These are phyloP conservation scores for Clostera curtula DNA, from an alignment of 2,888 invertebrate species.

Conservation along the genomic window DNA sequence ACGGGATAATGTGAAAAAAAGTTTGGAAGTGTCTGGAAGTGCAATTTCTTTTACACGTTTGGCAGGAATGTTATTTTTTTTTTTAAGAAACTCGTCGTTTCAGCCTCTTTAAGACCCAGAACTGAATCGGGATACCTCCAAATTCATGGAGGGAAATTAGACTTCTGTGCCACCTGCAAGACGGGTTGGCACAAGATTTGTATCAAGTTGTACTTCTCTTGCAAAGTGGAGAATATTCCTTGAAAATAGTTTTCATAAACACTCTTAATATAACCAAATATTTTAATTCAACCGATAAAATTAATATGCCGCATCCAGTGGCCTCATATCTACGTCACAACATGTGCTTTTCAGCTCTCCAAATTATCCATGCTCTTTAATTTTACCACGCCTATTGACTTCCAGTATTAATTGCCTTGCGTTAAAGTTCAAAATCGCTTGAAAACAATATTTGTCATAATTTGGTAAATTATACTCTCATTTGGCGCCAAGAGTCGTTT, in stretches of 20 bases:
- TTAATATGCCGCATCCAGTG: slow-evolving; percentile 15
- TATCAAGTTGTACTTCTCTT: too few relatives aligned
- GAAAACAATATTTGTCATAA: background rate
- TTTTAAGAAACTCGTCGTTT: too few relatives aligned
- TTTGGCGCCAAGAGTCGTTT: slow-evolving; percentile 48
- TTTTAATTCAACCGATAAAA: background rate
- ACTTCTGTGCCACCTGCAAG: too few relatives aligned
- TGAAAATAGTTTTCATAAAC: background rate
- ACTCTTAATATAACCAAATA: background rate
- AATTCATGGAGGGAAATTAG: too few relatives aligned
- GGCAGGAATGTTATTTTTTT: background rate
- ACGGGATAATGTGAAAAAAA: slow-evolving; percentile 45
- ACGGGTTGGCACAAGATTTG: too few relatives aligned
- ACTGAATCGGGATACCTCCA: too few relatives aligned
- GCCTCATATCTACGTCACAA: slow-evolving; percentile 13
- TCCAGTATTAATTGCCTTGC: slow-evolving; percentile 3
- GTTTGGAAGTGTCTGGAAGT: background rate
- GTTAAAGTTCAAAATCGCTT: slow-evolving; percentile 9
- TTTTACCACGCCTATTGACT: background rate
- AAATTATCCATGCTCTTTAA: slow-evolving; percentile 3
- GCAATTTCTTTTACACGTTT: background rate
- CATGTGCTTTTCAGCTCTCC: slow-evolving; percentile 28
- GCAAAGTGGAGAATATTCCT: too few relatives aligned
- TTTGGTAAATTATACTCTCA: slow-evolving; percentile 26
- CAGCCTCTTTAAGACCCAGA: too few relatives aligned